Evolutionary conservation across 1,140 invertebrate species (phyloP), one percentile per base, ranked within the genome.

Genomic region (Drosophila nebulosa): DNA sequence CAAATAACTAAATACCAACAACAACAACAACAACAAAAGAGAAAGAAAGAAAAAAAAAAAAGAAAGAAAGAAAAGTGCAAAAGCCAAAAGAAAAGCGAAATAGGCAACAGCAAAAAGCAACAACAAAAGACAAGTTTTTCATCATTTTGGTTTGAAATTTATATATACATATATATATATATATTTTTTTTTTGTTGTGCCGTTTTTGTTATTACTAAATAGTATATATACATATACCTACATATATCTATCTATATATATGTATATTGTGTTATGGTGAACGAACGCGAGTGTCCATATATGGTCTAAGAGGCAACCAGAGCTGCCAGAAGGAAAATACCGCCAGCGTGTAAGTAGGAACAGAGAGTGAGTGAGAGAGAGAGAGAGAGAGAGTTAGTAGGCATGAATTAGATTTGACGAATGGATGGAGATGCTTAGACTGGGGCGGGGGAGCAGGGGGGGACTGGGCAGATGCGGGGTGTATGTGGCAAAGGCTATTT

Each of bases 251-350:
- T 12, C 35, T 36, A 36, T 36, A 36, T n/a, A n/a, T n/a, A n/a
- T n/a, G n/a, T n/a, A n/a, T n/a, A n/a, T 46, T 55, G 30, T 55
- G 52, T 55, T 70, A 69, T 74, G 68, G 79, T 83, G 75, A 83
- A 80, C 59, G 60, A 69, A 67, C 75, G 79, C 72, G 80, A 80
- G 79, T 86, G 79, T 77, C 81, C 73, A 85, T 85, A 67, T 76
- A 76, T 85, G 79, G 76, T 85, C 64, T 74, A 74, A 84, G 74
- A 60, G 70, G 39, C 39, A 46, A 46, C 39, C 39, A 46, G n/a
- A n/a, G n/a, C n/a, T n/a, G 39, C 16, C 39, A 46, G 16, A 46
- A 46, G 16, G 39, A 46, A 46, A 46, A 9, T 79, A 53, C 64
- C 61, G 58, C 59, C 39, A 46, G 39, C 39, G 39, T 46, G 39